Conservation (phyloP, 92 coral and sea anemone species). For the Montipora capitata region DNA sequence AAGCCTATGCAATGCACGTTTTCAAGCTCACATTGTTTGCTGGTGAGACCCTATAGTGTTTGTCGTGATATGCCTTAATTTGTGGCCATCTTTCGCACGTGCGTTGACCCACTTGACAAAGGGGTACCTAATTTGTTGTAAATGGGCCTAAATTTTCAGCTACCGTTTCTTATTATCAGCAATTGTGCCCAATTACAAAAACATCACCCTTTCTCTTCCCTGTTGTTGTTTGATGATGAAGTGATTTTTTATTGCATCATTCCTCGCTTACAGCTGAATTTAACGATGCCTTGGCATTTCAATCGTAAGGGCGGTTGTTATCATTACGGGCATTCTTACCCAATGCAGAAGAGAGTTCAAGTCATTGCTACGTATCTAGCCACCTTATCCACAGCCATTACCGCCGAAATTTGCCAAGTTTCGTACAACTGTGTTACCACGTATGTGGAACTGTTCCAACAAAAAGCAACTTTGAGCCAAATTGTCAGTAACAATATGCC, state of each 20-base stretch:
- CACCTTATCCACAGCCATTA: slow-evolving; percentile 20
- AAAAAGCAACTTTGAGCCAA: slow-evolving; percentile 11
- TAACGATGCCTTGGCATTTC: slow-evolving; percentile 32
- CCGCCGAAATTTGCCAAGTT: slow-evolving; percentile 36
- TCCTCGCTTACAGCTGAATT: slow-evolving; percentile 13
- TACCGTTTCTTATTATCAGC: too few species aligned
- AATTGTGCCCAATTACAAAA: too few species aligned
- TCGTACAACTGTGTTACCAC: slow-evolving; percentile 19
- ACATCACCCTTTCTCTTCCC: too few species aligned
- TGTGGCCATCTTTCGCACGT: too few species aligned
- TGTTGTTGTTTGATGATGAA: too few species aligned
- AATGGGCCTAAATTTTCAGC: too few species aligned
- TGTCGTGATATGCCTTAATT: not conserved
- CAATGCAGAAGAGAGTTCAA: slow-evolving; percentile 44
- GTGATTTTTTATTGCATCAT: too few species aligned
- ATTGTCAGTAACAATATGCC: slow-evolving; percentile 34
- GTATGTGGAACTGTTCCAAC: slow-evolving; percentile 13
- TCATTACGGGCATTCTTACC: slow-evolving; percentile 48
- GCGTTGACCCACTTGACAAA: too few species aligned
- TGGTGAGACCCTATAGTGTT: not conserved
- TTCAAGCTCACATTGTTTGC: slow-evolving; percentile 5
- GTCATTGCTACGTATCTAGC: slow-evolving; percentile 25
- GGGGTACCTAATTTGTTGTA: too few species aligned
- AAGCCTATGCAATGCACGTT: not conserved
- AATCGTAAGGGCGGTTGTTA: slow-evolving; percentile 25